Percentiles rank a stretch among this genome's conserved stretches.
Evolutionary conservation across 2,888 invertebrate species (phyloP).

Genomic region (Suillia variegata): DNA sequence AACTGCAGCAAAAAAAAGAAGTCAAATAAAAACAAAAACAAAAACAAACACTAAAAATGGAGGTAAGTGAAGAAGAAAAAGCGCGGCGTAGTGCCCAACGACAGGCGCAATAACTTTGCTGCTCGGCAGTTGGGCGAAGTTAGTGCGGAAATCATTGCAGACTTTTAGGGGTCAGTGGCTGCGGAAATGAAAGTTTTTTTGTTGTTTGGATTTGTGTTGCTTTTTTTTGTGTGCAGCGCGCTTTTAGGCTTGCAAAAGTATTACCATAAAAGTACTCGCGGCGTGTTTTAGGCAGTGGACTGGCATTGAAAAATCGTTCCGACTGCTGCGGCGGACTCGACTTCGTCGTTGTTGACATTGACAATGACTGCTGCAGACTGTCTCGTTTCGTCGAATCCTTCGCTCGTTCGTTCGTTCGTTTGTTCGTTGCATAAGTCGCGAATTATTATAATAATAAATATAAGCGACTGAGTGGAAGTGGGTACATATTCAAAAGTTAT

Average conservation of each 20-base stretch:
- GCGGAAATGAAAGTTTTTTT: conserved; percentile 48
- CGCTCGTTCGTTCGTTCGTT: no score
- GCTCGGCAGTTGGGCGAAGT: no score
- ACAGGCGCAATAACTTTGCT: no score
- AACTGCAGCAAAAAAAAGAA: not conserved
- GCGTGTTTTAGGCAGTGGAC: conserved; percentile 9
- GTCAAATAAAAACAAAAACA: conserved; percentile 8
- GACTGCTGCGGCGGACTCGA: conserved; percentile 13
- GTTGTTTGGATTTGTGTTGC: no score
- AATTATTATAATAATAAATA: no score
- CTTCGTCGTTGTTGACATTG: conserved; percentile 51
- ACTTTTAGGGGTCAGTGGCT: conserved; percentile 50
- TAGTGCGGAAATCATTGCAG: not conserved
- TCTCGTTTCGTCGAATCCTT: not conserved
- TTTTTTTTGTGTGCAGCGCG: conserved; percentile 31
- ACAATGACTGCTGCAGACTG: conserved; percentile 34
- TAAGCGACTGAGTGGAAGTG: no score
- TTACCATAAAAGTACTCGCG: not conserved
- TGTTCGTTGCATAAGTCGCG: no score
- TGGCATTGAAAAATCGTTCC: conserved; percentile 39
- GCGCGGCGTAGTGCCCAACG: not conserved
- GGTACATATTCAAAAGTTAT: no score
- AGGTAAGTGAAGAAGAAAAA: not conserved
- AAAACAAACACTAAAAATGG: not conserved
- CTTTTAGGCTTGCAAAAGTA: not conserved